Conservation (phyloP, 2,113 vertebrate genomes). For the Cisticola juncidis region DNA sequence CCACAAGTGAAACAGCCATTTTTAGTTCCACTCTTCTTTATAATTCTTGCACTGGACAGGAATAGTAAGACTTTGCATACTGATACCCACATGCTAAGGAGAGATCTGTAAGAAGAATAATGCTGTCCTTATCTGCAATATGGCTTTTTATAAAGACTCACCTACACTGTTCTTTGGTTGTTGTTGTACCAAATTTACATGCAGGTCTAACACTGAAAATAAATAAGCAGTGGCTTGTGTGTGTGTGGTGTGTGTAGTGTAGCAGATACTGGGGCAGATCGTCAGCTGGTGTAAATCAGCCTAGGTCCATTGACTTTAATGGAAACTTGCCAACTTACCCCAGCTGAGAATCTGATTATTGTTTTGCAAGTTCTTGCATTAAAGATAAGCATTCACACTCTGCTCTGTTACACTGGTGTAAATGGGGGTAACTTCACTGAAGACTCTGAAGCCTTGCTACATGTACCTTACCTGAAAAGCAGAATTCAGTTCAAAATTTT, state of each 20-base stretch:
- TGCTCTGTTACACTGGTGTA: conserved; percentile 7
- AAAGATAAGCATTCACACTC: conserved; percentile 54
- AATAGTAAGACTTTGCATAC: neutral
- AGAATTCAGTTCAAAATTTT: neutral
- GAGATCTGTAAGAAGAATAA: neutral
- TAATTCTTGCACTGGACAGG: neutral
- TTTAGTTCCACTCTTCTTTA: neutral
- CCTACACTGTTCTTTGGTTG: neutral
- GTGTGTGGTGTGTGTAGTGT: neutral
- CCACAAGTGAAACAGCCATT: neutral
- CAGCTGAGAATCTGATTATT: conserved; percentile 69
- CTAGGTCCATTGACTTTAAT: conserved; percentile 67
- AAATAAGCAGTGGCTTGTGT: neutral
- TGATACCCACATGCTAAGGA: neutral
- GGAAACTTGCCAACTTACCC: conserved; percentile 65
- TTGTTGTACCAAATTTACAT: neutral
- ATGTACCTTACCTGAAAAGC: neutral
- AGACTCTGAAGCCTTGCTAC: neutral
- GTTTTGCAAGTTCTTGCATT: conserved; percentile 66
- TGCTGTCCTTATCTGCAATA: neutral
- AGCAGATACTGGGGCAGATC: conserved; percentile 58
- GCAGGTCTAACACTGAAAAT: conserved; percentile 18
- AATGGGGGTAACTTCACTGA: conserved; percentile 11
- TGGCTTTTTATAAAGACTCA: neutral
- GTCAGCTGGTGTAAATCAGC: conserved; percentile 67